A percentile compares a stretch with the other conserved stretches of the same genome.
Evolutionary conservation across 2,113 vertebrate genomes (phyloP).

Genomic region (Argyrosomus japonicus): DNA sequence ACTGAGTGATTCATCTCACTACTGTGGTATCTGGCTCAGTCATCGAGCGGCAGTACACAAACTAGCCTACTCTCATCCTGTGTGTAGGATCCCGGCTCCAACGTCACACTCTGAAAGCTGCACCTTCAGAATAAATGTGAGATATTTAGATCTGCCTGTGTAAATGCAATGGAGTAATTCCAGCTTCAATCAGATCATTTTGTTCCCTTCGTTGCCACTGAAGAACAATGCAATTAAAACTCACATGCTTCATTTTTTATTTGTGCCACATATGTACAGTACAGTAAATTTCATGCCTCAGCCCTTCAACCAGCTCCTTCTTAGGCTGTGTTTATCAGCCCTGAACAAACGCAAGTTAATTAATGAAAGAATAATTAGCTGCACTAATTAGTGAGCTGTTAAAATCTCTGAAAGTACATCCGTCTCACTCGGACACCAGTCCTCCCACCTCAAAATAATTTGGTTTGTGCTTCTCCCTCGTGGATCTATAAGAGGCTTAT

Average conservation of each 20-base stretch:
- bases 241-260: not conserved
- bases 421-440: slow-evolving; percentile 47
- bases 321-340: slow-evolving; percentile 46
- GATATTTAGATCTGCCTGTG: slow-evolving; percentile 19
- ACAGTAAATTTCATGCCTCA: slow-evolving; percentile 36
- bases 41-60: slow-evolving; percentile 48
- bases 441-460: slow-evolving; percentile 70
- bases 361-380: slow-evolving; percentile 62
- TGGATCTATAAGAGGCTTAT: slow-evolving; percentile 79
- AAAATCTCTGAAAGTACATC: slow-evolving; percentile 58
- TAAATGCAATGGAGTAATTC: not conserved
- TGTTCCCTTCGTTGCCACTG: not conserved
- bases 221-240: slow-evolving; percentile 20
- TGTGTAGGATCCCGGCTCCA: slow-evolving; percentile 68
- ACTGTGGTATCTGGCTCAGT: slow-evolving; percentile 67
- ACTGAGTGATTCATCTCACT: slow-evolving; percentile 70
- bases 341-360: slow-evolving; percentile 56
- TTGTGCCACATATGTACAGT: slow-evolving; percentile 9
- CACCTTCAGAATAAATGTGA: slow-evolving; percentile 31
- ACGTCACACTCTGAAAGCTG: slow-evolving; percentile 46
- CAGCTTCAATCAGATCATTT: not conserved
- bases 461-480: slow-evolving; percentile 59
- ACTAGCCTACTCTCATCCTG: slow-evolving; percentile 60
- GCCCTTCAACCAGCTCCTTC: slow-evolving; percentile 30
- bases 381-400: slow-evolving; percentile 61